Evolutionary conservation across 2,888 invertebrate species (phyloP), one percentile per base, ranked within the genome.

Genomic region (Orthosia gracilis): DNA sequence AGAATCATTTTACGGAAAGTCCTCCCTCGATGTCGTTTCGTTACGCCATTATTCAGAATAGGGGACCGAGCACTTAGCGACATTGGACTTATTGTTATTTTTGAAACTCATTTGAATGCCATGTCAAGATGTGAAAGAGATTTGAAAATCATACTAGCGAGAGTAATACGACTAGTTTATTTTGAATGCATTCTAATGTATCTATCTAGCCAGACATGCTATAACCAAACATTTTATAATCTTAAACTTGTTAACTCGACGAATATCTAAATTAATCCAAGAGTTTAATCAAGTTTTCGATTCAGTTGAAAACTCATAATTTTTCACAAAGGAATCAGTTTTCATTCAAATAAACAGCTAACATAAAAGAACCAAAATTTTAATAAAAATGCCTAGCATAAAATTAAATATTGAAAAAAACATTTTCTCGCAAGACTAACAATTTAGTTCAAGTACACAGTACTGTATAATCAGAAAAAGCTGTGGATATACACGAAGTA

Each of bases 81-180:
- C 90, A 91, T 92, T 92, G 90, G 81, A 75, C 87, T 91, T 90
- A 92, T 93, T 94, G 92, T 89, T 89, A 88, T 91, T 90, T 90
- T 91, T 92, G 84, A 92, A 91, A 92, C 90, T 91, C 90, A 92
- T 92, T 92, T 93, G 90, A 93, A 92, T 92, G 92, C 89, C 86
- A 85, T 82, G 82, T 72, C 80, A 84, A 85, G 85, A 84, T 83
- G 87, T 78, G 83, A 87, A 85, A 76, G 63, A 73, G 70, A 78
- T 73, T 85, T 54, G 77, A 45, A 59, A 69, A 59, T 69, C 52
- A 54, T 58, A 26, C 68, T 17, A 75, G 69, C 66, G 66, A 78
- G 62, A 76, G 69, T 12, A 47, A 75, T 52, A 18, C 45, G 66
- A 69, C 58, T 79, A 70, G 58, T 81, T 59, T 45, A 54, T n/a